Percentiles rank a stretch among this genome's conserved stretches.
Evolutionary conservation across 1,140 invertebrate species (phyloP).

Genomic region (Magallana ariakensis): DNA sequence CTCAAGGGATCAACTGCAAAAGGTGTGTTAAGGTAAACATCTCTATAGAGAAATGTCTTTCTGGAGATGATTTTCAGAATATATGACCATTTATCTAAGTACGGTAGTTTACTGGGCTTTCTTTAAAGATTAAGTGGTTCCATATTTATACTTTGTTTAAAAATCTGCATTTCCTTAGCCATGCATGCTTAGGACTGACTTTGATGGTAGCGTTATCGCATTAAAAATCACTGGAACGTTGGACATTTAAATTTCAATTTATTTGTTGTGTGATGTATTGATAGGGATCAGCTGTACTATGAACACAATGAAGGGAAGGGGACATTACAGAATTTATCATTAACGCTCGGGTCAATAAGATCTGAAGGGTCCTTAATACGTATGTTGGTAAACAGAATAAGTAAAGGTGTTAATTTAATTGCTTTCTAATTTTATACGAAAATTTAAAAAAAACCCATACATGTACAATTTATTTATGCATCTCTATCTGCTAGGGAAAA

Average conservation of each 20-base stretch:
- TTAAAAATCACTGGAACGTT: conserved; percentile 8
- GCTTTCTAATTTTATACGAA: neutral
- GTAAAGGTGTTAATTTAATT: neutral
- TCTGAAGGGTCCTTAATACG: neutral
- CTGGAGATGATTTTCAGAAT: neutral
- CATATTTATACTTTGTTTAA: conserved; percentile 25
- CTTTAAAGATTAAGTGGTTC: conserved; percentile 13
- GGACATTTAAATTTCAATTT: conserved; percentile 35
- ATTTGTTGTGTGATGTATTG: conserved; percentile 3
- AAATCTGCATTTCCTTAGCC: conserved; percentile 30
- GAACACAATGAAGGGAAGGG: neutral
- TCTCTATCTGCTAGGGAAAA: neutral
- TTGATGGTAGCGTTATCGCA: conserved; percentile 7
- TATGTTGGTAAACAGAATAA: neutral
- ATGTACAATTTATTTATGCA: neutral
- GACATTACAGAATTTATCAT: neutral
- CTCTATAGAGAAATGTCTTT: too few species aligned
- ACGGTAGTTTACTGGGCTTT: neutral
- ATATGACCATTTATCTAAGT: neutral
- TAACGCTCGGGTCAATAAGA: neutral
- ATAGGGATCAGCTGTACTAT: neutral
- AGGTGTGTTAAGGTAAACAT: too few species aligned
- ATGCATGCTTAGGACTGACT: conserved; percentile 1
- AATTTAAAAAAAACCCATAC: too few species aligned
- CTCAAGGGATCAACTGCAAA: too few species aligned